Evolutionary conservation across 64 coral and sea anemone species (phyloP).

Genomic region (Actinia tenebrosa): DNA sequence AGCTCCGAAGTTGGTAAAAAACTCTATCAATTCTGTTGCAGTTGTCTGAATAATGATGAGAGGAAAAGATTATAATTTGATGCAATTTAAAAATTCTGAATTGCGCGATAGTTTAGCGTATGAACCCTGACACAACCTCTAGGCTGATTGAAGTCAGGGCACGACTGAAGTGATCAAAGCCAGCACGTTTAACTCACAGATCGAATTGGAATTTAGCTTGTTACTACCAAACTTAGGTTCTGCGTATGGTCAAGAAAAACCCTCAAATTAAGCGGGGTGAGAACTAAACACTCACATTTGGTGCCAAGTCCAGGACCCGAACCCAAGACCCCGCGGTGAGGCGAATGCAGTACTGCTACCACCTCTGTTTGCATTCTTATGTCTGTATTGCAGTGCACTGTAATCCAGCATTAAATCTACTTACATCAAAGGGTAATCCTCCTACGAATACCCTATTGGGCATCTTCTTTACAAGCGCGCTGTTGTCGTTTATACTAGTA

Average conservation of each 20-base stretch:
- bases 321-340: neutral
- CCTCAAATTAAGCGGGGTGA: too few relatives aligned
- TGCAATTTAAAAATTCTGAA: too few relatives aligned
- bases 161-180: too few relatives aligned
- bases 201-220: too few relatives aligned
- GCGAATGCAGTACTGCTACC: neutral
- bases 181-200: too few relatives aligned
- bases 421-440: slow-evolving; percentile 43
- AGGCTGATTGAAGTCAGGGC: too few relatives aligned
- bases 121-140: neutral
- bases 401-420: slow-evolving; percentile 4
- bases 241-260: too few relatives aligned
- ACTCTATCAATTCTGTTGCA: slow-evolving; percentile 27
- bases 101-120: too few relatives aligned
- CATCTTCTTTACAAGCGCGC: neutral
- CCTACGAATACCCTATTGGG: slow-evolving; percentile 44
- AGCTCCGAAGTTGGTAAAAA: slow-evolving; percentile 30
- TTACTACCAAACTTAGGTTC: too few relatives aligned
- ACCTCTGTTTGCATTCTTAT: neutral
- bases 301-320: neutral
- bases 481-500: neutral
- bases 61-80: too few relatives aligned
- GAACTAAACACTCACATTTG: too few relatives aligned
- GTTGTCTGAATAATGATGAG: slow-evolving; percentile 28
- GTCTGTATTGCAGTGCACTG: neutral